Evolutionary conservation across 1,140 invertebrate genomes (phyloP).

Genomic region (Caenorhabditis brenneri): DNA sequence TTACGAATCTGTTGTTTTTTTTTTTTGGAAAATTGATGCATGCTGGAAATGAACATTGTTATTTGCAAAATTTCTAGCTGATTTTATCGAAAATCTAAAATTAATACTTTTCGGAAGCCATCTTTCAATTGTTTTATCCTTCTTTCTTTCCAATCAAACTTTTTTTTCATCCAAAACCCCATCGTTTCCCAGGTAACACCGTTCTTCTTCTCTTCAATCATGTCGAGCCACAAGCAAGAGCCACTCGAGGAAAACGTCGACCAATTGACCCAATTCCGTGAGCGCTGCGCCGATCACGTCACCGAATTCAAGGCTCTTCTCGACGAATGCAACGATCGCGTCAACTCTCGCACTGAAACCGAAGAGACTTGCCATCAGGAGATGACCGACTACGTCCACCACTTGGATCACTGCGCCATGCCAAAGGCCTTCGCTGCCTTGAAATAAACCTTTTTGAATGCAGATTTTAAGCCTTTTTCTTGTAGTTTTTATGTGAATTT

Average conservation of each 20-base stretch:
- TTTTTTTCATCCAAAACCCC: background rate
- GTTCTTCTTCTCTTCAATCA: too few species aligned
- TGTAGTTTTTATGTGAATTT: slow-evolving; percentile 30
- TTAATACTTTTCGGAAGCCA: background rate
- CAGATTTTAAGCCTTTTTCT: background rate
- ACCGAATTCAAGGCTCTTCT: slow-evolving; percentile 64
- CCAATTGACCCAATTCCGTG: slow-evolving; percentile 64
- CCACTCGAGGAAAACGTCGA: slow-evolving; percentile 63
- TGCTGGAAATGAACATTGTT: too few species aligned
- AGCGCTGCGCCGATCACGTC: slow-evolving; percentile 62
- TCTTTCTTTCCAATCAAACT: background rate
- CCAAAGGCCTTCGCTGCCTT: slow-evolving; percentile 66
- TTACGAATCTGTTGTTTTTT: background rate
- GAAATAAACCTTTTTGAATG: slow-evolving; percentile 55
- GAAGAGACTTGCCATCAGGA: slow-evolving; percentile 62
- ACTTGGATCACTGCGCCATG: slow-evolving; percentile 66
- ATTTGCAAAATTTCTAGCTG: too few species aligned
- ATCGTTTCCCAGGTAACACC: background rate
- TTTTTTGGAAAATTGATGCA: too few species aligned
- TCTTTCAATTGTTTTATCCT: background rate
- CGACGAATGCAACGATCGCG: slow-evolving; percentile 68
- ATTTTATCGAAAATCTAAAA: too few species aligned
- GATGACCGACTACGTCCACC: slow-evolving; percentile 68
- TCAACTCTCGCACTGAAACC: slow-evolving; percentile 62
- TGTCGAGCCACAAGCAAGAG: slow-evolving; percentile 45